These are phyloP conservation scores for Hypselothyrea guttata DNA, from an alignment of 2,888 invertebrate species.

Conservation along the genomic window DNA sequence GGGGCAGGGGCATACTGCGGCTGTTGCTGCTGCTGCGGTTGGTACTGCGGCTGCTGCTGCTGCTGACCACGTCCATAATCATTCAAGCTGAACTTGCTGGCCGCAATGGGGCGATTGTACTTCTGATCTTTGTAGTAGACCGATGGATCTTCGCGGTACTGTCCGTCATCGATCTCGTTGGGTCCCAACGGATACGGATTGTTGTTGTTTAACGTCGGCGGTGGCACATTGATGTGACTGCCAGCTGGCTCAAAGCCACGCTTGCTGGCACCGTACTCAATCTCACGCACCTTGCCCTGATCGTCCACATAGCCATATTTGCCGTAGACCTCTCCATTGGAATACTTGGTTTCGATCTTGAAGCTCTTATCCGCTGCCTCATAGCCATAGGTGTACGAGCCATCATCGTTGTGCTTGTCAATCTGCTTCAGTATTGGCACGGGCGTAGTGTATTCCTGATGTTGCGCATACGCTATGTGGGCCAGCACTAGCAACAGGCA, in stretches of 20 bases:
- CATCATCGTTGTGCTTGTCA: constrained; percentile 93
- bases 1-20: constrained; percentile 58
- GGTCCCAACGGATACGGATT: constrained; percentile 83
- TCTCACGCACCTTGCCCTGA: constrained; percentile 88
- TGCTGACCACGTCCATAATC: constrained; percentile 76
- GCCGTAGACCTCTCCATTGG: constrained; percentile 92
- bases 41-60: constrained; percentile 46
- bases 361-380: constrained; percentile 93
- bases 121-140: constrained; percentile 89
- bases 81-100: constrained; percentile 80
- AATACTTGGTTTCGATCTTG: constrained; percentile 93
- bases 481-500: constrained; percentile 42
- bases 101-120: constrained; percentile 82
- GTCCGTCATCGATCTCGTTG: constrained; percentile 90
- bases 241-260: constrained; percentile 91
- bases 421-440: constrained; percentile 92
- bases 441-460: constrained; percentile 87
- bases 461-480: constrained; percentile 66
- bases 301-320: constrained; percentile 95
- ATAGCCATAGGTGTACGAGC: constrained; percentile 94
- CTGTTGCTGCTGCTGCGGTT: constrained; percentile 23
- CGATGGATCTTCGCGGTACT: constrained; percentile 92
- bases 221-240: constrained; percentile 89
- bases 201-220: constrained; percentile 89
- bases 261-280: constrained; percentile 92